These are phyloP conservation scores for Heliconius nattereri DNA, from an alignment of 1,140 invertebrate species.

Conservation along the genomic window DNA sequence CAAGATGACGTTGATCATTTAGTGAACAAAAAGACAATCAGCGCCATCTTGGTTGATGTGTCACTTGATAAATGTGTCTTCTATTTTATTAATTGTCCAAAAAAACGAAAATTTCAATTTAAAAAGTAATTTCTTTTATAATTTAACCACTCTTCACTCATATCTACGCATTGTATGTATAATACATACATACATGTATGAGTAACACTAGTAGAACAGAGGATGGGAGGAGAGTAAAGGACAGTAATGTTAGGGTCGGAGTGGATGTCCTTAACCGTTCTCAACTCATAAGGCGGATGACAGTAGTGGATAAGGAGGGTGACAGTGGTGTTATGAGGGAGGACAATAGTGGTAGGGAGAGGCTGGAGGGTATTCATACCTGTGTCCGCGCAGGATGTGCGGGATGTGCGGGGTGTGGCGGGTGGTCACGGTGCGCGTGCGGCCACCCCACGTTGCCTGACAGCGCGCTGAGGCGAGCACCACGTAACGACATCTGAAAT, in stretches of 20 bases:
- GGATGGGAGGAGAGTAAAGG: not conserved
- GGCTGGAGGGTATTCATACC: slow-evolving; percentile 30
- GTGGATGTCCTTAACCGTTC: too few relatives aligned
- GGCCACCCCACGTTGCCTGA: slow-evolving; percentile 62
- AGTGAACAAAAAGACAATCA: not conserved
- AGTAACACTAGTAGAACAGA: not conserved
- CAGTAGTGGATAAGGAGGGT: not conserved
- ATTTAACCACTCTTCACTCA: not conserved
- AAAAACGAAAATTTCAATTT: too few relatives aligned
- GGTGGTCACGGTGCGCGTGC: slow-evolving; percentile 47
- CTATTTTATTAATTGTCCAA: too few relatives aligned
- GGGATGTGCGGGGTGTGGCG: slow-evolving; percentile 36
- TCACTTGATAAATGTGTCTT: too few relatives aligned
- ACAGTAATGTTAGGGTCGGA: not conserved
- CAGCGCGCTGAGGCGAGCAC: slow-evolving; percentile 61
- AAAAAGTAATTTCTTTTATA: not conserved
- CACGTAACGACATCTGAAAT: slow-evolving; percentile 67
- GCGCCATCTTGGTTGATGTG: not conserved
- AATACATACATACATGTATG: not conserved
- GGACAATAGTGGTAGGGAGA: not conserved
- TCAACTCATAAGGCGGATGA: not conserved
- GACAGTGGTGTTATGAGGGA: not conserved
- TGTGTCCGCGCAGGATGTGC: slow-evolving; percentile 27
- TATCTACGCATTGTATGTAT: not conserved
- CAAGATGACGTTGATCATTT: not conserved